Base-by-base conservation (phyloP, 2,113 vertebrate species). In the Mormoops blainvillei region DNA sequence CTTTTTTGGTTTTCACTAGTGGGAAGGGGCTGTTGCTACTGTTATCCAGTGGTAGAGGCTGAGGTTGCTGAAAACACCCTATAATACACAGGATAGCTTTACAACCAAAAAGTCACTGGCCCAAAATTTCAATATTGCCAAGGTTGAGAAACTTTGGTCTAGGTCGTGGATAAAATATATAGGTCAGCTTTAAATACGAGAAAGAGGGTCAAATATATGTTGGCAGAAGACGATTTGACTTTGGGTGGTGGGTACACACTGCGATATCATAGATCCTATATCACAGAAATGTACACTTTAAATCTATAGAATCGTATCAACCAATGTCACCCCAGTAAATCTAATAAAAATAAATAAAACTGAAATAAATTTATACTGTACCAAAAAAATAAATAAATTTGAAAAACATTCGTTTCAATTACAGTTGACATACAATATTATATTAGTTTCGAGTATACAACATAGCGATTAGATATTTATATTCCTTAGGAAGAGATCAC, bases 61-160 rank as follows among this genome's bases (percentile, higher is more conserved):
- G 48, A 43, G 5, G n/a, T 67, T 74, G 12, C 41, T 54, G 18
- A 45, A 91, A 93, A 83, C 9, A 45, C 61, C 28, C 22, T 22
- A 4, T 3, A 22, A 22, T 10, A 7, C 4, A 20, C 24, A 78
- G 41, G 33, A 61, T 0, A 43, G 18, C 13, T 1, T 0, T 1
- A 41, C 11, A 50, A 13, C 14, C 67, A 54, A 61, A 22, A 43
- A 71, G 6, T 8, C 4, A 7, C 41, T 15, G 10, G 11, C 12
- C 4, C 52, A 3, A 74, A 70, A 18, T 7, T 3, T 24, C 48
- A 92, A 63, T 4, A n/a, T 18, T 26, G 4, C 36, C 33, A 90
- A 54, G 22, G 5, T 22, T 43, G 45, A 71, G 36, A 82, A 85
- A 65, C 19, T 26, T 48, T 20, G 10, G 7, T 28, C 41, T 50